Evolutionary conservation across 2,888 invertebrate genomes (phyloP), one percentile per base, ranked within the genome.

Genomic region (Chesias legatella): DNA sequence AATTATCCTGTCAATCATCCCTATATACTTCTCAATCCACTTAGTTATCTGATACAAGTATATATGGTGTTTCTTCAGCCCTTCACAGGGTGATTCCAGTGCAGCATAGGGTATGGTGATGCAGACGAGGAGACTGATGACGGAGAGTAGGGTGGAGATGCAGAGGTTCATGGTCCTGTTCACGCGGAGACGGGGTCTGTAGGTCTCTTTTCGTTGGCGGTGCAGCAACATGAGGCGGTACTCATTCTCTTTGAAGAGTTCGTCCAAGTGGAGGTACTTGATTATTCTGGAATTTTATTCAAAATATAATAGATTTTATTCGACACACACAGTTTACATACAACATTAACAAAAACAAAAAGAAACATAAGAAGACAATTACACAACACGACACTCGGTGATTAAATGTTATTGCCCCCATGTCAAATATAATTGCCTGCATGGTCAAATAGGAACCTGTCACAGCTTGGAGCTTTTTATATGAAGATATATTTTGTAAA

Each of bases 71-170:
- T 53, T 33, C 17, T 58, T 59, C 0, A 78, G 53, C 0, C 56
- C 43, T 10, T 69, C 63, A 21, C 67, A 70, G 0, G 79, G 77
- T 1, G 49, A 42, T 8, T 72, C 58, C 13, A 79, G 24, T 0
- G 51, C 36, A 0, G 46, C 63, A 7, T 61, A 73, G 0, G 79
- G 79, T 35, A 79, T 63, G 0, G 76, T 64, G 0, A 77, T 8
- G 34, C 67, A 68, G 0, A 74, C 34, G 4, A 79, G 25, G 0
- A 63, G 41, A 4, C 56, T 51, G 5, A 78, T 58, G 4, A 73
- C 0, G 0, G 79, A 73, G 25, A 76, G 56, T 10, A 79, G 29
- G 1, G 52, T 37, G 0, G 79, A 77, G 1, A 79, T 43, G 24
- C 55, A 65, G 0, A 73, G 46, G 7, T 67, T 67, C 48, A 70